Evolutionary conservation across 2,113 vertebrate genomes (phyloP), one percentile per base, ranked within the genome.

Genomic region (Seriola dumerili): DNA sequence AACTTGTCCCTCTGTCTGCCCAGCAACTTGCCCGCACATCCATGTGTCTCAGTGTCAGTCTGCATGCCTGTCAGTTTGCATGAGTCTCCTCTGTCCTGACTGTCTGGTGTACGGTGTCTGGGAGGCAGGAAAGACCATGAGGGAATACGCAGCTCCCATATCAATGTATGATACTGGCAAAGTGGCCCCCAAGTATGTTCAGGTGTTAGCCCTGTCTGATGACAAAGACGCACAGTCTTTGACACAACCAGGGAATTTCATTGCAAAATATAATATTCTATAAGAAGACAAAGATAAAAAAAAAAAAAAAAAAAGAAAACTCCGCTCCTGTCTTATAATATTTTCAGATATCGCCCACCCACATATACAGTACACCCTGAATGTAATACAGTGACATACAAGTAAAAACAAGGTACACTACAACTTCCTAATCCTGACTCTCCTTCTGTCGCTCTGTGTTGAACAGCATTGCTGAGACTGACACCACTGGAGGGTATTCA

Each of bases 1-100:
- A 78, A 82, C 88, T 83, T 78, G 81, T 89, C 84, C 63, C 89
- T 69, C 80, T 32, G 78, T 85, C 88, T 68, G 73, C 87, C 85
- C 81, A 78, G 90, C 86, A 87, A 88, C 88, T 87, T 90, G 85
- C 86, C 85, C 76, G 85, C 77, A 86, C 84, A 61, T 90, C 86
- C 76, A 68, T 78, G 89, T 71, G 87, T 93, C 85, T 91, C 80
- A 57, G 84, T 90, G 88, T 92, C 90, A 90, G 85, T 88, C 87
- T 80, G 86, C 88, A 84, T 83, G 87, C 83, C 83, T 91, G 90
- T 93, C 88, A 91, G 38, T 88, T 83, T 83, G 80, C 75, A 81
- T 91, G 80, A 87, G 85, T 44, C 77, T 88, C 85, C 61, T 64
- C 84, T 80, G 81, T 74, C 85, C 88, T 76, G 77, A 46, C 80